Evolutionary conservation across 2,888 invertebrate species (phyloP).

Genomic region (Scrobipalpa costella): DNA sequence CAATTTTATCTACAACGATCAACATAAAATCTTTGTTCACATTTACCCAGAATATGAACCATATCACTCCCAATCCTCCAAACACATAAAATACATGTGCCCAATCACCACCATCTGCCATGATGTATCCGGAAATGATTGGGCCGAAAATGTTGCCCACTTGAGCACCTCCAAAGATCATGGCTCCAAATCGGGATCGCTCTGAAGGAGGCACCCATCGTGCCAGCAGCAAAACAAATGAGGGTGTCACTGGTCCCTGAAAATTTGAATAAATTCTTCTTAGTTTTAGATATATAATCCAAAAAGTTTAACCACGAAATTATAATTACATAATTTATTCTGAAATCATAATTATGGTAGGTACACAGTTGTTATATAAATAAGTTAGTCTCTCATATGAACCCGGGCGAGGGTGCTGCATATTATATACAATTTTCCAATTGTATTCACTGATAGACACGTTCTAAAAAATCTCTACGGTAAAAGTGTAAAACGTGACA

Average conservation of each 20-base stretch:
- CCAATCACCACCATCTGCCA: conserved; percentile 76
- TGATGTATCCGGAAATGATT: conserved; percentile 69
- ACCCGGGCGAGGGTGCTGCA: too few relatives aligned
- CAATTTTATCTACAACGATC: conserved; percentile 1
- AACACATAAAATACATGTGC: conserved; percentile 81
- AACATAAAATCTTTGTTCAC: background rate
- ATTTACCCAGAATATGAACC: conserved; percentile 76
- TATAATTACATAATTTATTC: too few relatives aligned
- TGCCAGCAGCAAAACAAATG: conserved; percentile 81
- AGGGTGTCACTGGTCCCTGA: conserved; percentile 82
- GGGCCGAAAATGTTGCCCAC: conserved; percentile 79
- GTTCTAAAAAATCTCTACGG: too few relatives aligned
- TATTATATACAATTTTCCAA: too few relatives aligned
- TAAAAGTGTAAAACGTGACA: too few relatives aligned
- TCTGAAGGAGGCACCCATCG: conserved; percentile 82
- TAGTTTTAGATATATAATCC: background rate
- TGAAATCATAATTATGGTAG: too few relatives aligned
- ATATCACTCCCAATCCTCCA: conserved; percentile 75
- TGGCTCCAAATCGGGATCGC: conserved; percentile 79
- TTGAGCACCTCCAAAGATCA: conserved; percentile 82
- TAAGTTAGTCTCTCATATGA: too few relatives aligned
- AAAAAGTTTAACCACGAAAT: too few relatives aligned
- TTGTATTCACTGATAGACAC: too few relatives aligned
- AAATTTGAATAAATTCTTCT: conserved; percentile 31
- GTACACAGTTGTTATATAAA: too few relatives aligned